Evolutionary conservation across 2,113 vertebrate genomes (phyloP), one percentile per base, ranked within the genome.

Genomic region (Percopsis transmontana): DNA sequence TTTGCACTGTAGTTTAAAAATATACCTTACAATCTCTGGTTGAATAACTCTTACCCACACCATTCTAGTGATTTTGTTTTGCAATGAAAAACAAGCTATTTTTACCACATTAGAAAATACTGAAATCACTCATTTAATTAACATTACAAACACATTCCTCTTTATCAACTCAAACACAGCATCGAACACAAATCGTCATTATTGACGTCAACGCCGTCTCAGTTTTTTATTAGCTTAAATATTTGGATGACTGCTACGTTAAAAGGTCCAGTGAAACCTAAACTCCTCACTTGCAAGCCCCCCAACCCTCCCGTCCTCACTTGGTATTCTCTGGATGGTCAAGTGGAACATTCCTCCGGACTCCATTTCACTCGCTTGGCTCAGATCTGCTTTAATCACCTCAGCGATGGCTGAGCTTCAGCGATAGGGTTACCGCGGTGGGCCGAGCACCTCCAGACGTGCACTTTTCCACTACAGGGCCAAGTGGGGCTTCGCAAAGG

Each of bases 321-420:
- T 90, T 83, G 80, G 84, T 85, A 90, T 90, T 77, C 86, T 81
- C 80, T 89, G 88, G 85, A 91, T 80, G 79, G 76, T 85, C 84
- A 78, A 85, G 86, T 89, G 90, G 91, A 92, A 93, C 89, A 91
- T 90, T 89, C 90, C 80, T 56, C 50, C 68, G 68, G 70, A 65
- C 84, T 80, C 47, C 72, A 80, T 90, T 89, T 91, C 86, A 89
- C 76, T 75, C 27, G 47, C 61, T 82, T 88, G 88, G 86, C 85
- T 85, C 72, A 74, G 79, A 73, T 74, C 71, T 68, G 77, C 86
- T 89, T 88, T 88, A 89, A 87, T 90, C 78, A 82, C 83, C 72
- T 85, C 84, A 81, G 84, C 73, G 58, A 85, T 87, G 88, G 77
- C 72, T 74, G 82, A 85, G 80, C 76, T 77, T 68, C 65, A 66